Conservation (phyloP, 2,113 vertebrate genomes). For the Archilochus colubris region DNA sequence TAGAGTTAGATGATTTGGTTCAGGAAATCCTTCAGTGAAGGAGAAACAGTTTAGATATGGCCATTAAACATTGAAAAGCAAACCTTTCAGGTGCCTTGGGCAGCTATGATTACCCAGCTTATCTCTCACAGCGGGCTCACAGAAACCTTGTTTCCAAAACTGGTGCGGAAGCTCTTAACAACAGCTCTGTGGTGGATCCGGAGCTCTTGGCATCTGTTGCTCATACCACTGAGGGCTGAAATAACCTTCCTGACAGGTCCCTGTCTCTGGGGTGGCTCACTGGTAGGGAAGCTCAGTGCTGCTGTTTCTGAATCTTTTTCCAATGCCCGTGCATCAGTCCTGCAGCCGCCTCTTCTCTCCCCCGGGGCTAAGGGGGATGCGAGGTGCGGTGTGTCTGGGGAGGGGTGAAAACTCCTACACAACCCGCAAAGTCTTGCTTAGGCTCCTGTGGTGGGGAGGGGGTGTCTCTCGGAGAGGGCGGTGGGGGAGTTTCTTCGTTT, state of each 20-base stretch:
- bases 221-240: not conserved
- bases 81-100: not conserved
- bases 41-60: not conserved
- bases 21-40: slow-evolving; percentile 3
- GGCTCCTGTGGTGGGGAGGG: not conserved
- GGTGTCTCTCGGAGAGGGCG: rapidly evolving
- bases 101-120: not conserved
- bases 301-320: not conserved
- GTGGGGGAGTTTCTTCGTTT: rapidly evolving
- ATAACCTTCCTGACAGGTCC: not conserved
- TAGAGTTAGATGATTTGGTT: not conserved
- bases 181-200: not conserved
- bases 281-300: not conserved
- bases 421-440: rapidly evolving
- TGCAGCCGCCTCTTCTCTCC: not conserved
- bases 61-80: slow-evolving; percentile 2
- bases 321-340: too few relatives aligned
- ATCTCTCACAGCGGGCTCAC: rapidly evolving
- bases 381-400: rapidly evolving
- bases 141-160: not conserved
- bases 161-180: not conserved
- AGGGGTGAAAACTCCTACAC: not conserved
- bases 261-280: not conserved
- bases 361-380: rapidly evolving
- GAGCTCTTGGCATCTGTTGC: not conserved